A percentile compares a stretch with the other conserved stretches of the same genome.
phyloP scores from a whole-genome alignment of 2,113 vertebrate genomes.

The Ctenomys sociabilis region DNA sequence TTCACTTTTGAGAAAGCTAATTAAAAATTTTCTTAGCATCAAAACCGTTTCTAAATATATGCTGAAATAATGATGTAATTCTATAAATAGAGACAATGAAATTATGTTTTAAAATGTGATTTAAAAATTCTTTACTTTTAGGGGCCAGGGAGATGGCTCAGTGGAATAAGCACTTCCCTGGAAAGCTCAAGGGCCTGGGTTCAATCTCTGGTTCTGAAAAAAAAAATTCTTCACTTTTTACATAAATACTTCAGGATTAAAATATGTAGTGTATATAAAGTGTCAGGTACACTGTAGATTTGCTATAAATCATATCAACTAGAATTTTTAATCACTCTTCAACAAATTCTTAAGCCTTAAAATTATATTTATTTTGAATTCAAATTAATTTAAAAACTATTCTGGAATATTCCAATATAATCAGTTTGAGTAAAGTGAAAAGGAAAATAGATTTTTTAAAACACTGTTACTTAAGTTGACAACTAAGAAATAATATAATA shows the following conservation, averaged over 20 bases:
- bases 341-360: slow-evolving; percentile 4
- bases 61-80: background rate
- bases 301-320: background rate
- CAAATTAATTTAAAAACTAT: slow-evolving; percentile 52
- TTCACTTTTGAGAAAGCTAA: slow-evolving; percentile 43
- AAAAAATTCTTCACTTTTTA: background rate
- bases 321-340: slow-evolving; percentile 70
- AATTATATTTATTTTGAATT: slow-evolving; percentile 67
- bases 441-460: slow-evolving; percentile 59
- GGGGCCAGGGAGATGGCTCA: no score
- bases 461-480: slow-evolving; percentile 64
- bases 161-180: no score
- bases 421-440: background rate
- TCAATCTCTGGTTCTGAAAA: no score
- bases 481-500: slow-evolving; percentile 74
- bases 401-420: slow-evolving; percentile 59
- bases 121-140: background rate
- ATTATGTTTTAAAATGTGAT: background rate
- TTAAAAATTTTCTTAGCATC: background rate
- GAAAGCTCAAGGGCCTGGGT: no score
- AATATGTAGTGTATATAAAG: slow-evolving; percentile 47
- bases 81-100: background rate
- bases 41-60: slow-evolving; percentile 46
- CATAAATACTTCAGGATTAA: background rate
- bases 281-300: slow-evolving; percentile 27